Base-by-base conservation (phyloP, 2,113 vertebrate genomes). In the Laticauda colubrina region DNA sequence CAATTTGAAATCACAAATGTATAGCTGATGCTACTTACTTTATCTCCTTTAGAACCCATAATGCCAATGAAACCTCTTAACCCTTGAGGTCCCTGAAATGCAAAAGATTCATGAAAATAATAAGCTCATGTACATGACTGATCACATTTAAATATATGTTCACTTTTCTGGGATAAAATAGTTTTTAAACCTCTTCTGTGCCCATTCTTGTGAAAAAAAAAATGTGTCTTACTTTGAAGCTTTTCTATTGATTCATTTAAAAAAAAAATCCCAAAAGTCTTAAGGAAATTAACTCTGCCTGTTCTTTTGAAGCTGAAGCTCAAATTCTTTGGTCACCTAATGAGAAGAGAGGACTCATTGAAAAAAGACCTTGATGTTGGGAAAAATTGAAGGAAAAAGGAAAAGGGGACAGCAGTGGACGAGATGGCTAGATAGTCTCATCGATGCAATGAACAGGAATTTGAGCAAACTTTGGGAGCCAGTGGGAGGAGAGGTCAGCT, bases 31-130 rank as follows among this genome's bases (percentile, higher is more conserved):
- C 94, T 95, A 97, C 98, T 98, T 96, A 99, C 99, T 97, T 97
- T 98, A 93, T 98, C 98, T 90, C 99, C 99, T 97, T 99, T 99
- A 90, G 96, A 61, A 55, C 99, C 99, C 95, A 97, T 96, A 96
- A 99, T 97, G 56, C 99, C 99, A 0, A 96, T 98, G 94, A 98
- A 98, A 93, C 99, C 99, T 97, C 98, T 98, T 94, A 98, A 95
- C 91, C 99, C 99, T 94, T 98, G 97, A 87, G 98, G 94, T 90
- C 99, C 99, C 99, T 99, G 91, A 92, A 98, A 91, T 87, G 87
- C 95, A 92, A 95, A 95, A 11, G 26, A 7, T 54, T 54, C 51
- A n/a, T 87, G 57, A 59, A 81, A 92, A 54, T 12, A 48, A 69
- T 86, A n/a, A 93, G 90, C 89, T 94, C 86, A 90, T 18, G 3